Evolutionary conservation across 2,888 invertebrate genomes (phyloP).

Genomic region (Cosmopolites sordidus): DNA sequence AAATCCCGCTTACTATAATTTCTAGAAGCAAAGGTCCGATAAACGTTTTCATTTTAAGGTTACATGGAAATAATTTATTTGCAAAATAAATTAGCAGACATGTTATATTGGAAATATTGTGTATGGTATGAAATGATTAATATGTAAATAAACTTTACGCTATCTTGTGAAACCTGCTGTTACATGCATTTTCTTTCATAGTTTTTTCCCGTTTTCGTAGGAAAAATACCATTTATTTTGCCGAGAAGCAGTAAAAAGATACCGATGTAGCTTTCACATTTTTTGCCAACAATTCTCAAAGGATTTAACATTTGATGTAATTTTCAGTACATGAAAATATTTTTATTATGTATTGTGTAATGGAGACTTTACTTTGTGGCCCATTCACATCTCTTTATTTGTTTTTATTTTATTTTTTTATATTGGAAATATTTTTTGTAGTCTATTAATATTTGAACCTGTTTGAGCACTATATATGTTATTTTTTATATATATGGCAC

Average conservation of each 20-base stretch:
- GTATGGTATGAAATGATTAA: too few relatives aligned
- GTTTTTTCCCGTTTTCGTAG: slow-evolving; percentile 24
- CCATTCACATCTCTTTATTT: slow-evolving; percentile 36
- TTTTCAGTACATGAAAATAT: slow-evolving; percentile 24
- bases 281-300: slow-evolving; percentile 26
- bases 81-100: too few relatives aligned
- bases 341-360: slow-evolving; percentile 50
- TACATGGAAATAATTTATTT: too few relatives aligned
- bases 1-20: too few relatives aligned
- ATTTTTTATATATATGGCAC: too few relatives aligned
- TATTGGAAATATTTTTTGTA: slow-evolving; percentile 4
- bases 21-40: too few relatives aligned
- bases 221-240: slow-evolving; percentile 24
- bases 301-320: slow-evolving; percentile 27
- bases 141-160: too few relatives aligned
- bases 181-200: slow-evolving; percentile 10
- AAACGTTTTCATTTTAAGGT: too few relatives aligned
- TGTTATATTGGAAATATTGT: too few relatives aligned
- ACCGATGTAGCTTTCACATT: slow-evolving; percentile 25
- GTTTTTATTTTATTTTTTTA: slow-evolving; percentile 16
- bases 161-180: slow-evolving; percentile 6
- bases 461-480: too few relatives aligned
- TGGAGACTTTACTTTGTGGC: slow-evolving; percentile 52
- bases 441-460: too few relatives aligned
- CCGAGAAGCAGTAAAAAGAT: slow-evolving; percentile 20